Percentiles rank a stretch among this genome's conserved stretches.
phyloP scores from a whole-genome alignment of 2,113 vertebrate genomes.

The Dasypus novemcinctus region DNA sequence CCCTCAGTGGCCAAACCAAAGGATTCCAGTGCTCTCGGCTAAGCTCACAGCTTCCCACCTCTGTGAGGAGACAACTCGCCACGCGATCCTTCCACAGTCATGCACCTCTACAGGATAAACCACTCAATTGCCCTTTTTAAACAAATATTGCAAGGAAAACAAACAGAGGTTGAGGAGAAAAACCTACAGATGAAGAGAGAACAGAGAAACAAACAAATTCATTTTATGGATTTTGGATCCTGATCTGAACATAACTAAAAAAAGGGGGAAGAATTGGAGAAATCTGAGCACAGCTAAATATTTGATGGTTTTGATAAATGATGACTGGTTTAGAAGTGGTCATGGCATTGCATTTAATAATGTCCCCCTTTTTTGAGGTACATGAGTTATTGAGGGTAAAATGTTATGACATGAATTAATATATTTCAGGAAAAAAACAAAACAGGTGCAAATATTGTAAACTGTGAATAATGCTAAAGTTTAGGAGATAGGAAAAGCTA shows the following conservation, averaged over 20 bases:
- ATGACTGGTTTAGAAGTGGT: background rate
- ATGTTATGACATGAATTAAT: background rate
- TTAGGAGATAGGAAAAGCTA: background rate
- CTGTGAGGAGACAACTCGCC: background rate
- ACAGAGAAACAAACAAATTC: background rate
- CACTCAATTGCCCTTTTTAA: background rate
- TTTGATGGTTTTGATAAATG: background rate
- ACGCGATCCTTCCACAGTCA: accelerated
- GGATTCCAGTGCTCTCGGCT: background rate
- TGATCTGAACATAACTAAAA: background rate
- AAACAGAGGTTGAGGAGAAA: background rate
- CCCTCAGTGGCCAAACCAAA: background rate
- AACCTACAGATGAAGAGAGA: background rate
- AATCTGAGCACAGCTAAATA: background rate
- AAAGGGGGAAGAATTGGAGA: background rate
- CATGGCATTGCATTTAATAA: background rate
- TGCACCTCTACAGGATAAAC: background rate
- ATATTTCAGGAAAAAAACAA: background rate
- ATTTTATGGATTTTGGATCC: background rate
- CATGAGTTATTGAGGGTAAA: background rate
- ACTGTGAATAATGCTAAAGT: background rate
- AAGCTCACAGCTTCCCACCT: background rate
- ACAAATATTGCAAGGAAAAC: background rate
- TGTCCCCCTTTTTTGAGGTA: background rate
- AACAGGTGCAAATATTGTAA: background rate